phyloP scores from a whole-genome alignment of 1,140 invertebrate genomes.

The Tetramorium parvispinum region DNA sequence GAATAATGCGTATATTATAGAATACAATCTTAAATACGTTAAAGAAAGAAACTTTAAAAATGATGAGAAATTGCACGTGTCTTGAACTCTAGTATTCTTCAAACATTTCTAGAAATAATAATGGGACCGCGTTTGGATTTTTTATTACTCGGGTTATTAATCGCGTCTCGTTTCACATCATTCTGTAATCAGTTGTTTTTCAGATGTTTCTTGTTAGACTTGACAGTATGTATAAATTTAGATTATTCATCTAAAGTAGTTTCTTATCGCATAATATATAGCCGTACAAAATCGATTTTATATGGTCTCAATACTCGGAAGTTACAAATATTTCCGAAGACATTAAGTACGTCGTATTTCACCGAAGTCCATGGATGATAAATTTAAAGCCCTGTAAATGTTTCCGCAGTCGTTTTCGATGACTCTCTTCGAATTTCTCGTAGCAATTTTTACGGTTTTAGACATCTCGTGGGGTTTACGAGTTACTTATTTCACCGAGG shows the following conservation, averaged over 20 bases:
- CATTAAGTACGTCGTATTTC: conserved; percentile 53
- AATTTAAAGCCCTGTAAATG: conserved; percentile 44
- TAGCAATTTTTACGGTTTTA: conserved; percentile 10
- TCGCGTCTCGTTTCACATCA: not conserved
- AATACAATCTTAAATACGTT: not conserved
- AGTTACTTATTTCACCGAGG: conserved; percentile 10
- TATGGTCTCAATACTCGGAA: conserved; percentile 35
- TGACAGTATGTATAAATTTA: not conserved
- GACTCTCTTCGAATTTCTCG: conserved; percentile 32
- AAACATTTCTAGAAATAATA: not conserved
- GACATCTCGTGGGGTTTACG: conserved; percentile 13
- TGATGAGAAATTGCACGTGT: not conserved
- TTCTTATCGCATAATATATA: conserved; percentile 34
- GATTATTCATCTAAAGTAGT: conserved; percentile 14
- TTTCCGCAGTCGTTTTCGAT: conserved; percentile 38
- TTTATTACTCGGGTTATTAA: not conserved
- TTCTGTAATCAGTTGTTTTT: not conserved
- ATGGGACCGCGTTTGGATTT: not conserved
- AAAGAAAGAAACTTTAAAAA: not conserved
- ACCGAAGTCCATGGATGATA: conserved; percentile 36
- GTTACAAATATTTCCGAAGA: conserved; percentile 56
- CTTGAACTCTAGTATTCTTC: not conserved
- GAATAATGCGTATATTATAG: not conserved
- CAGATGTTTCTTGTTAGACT: conserved; percentile 1
- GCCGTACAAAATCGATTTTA: conserved; percentile 50